Conservation (phyloP, 2,797 vertebrate species). For the Diplodus sargus region DNA sequence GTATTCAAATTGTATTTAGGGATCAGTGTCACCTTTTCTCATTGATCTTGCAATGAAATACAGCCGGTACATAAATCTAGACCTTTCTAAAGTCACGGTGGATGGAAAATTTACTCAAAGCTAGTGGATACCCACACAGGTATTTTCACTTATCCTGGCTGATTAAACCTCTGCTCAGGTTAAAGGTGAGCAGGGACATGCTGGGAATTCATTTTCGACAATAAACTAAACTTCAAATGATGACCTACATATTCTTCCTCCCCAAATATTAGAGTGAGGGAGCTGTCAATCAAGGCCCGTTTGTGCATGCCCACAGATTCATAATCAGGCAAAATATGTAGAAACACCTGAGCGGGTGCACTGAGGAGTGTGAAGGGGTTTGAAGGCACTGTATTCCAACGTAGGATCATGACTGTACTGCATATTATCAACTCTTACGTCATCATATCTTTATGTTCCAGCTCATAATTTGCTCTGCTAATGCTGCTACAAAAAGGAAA, state of each 20-base stretch:
- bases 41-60: background rate
- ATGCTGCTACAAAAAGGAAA: background rate
- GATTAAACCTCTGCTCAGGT: background rate
- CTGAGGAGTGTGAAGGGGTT: background rate
- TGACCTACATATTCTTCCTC: background rate
- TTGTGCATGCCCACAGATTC: background rate
- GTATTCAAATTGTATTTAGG: background rate
- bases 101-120: background rate
- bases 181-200: background rate
- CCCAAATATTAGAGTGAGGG: background rate
- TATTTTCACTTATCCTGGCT: background rate
- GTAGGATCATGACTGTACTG: background rate
- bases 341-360: constrained; percentile 4
- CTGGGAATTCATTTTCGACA: background rate
- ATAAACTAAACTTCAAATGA: background rate
- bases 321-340: background rate
- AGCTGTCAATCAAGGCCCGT: background rate
- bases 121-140: background rate
- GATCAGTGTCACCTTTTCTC: background rate
- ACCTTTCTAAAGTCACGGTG: background rate
- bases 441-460: background rate
- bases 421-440: background rate
- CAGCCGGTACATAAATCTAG: background rate
- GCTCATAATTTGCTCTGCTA: background rate
- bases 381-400: constrained; percentile 34